A percentile compares a stretch with the other conserved stretches of the same genome.
Conservation (phyloP, 1,140 invertebrate species). For the Dufourea novaeangliae region DNA sequence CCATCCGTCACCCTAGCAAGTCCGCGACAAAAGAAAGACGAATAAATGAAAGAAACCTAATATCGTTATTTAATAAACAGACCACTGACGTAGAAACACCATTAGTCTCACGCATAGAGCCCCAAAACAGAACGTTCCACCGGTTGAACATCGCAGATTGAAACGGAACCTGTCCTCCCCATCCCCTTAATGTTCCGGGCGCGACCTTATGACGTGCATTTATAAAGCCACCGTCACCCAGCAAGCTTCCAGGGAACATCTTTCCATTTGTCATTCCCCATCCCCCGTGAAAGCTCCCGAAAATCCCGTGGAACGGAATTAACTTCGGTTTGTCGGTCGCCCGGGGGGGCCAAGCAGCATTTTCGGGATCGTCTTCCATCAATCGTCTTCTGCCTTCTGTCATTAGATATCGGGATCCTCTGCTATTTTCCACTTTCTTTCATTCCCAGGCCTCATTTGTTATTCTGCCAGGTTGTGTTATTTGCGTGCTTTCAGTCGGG, state of each 20-base stretch:
- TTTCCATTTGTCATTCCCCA: constrained; percentile 36
- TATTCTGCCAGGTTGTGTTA: constrained; percentile 71
- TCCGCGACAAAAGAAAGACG: no score
- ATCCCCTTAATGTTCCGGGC: not conserved
- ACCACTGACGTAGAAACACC: not conserved
- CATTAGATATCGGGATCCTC: constrained; percentile 43
- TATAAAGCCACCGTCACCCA: not conserved
- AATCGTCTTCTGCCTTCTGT: constrained; percentile 37
- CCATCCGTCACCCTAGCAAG: no score
- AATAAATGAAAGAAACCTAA: no score
- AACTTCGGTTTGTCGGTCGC: constrained; percentile 33
- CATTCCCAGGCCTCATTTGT: constrained; percentile 64
- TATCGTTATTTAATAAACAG: no score
- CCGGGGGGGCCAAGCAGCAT: not conserved
- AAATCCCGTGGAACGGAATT: constrained; percentile 26
- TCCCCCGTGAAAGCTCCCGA: not conserved
- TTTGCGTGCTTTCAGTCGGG: constrained; percentile 58
- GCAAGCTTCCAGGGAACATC: not conserved
- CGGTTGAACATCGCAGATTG: not conserved
- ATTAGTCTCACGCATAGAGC: not conserved
- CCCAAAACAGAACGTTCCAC: not conserved
- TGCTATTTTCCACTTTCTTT: constrained; percentile 63
- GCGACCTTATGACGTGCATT: not conserved
- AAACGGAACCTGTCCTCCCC: not conserved
- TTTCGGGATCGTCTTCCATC: constrained; percentile 39